These are phyloP conservation scores for Symphodus melops DNA, from an alignment of 2,113 vertebrate species.

Conservation along the genomic window DNA sequence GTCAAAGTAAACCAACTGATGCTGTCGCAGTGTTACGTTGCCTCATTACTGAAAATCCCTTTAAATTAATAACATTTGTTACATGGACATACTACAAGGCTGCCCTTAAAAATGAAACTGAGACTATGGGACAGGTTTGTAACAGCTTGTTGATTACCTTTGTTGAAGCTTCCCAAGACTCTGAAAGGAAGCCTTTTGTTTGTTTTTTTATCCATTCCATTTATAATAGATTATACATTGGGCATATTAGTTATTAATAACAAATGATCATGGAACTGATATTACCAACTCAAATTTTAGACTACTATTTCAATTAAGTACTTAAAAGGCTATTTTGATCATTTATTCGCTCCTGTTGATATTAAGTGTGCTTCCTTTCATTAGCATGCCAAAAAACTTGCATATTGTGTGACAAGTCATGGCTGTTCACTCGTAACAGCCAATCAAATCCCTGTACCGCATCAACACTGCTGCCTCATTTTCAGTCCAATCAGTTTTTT, in stretches of 20 bases:
- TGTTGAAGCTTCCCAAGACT: too few relatives aligned
- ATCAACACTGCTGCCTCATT: not conserved
- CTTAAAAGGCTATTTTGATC: not conserved
- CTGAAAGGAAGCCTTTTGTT: too few relatives aligned
- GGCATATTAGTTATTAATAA: too few relatives aligned
- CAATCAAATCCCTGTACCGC: slow-evolving; percentile 18
- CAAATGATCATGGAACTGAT: too few relatives aligned
- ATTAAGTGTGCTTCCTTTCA: not conserved
- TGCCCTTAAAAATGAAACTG: not conserved
- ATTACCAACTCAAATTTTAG: not conserved
- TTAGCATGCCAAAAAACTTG: not conserved
- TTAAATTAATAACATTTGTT: not conserved
- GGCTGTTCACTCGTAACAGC: slow-evolving; percentile 21
- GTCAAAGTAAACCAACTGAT: too few relatives aligned
- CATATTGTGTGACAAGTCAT: not conserved
- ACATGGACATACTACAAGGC: not conserved
- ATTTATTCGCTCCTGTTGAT: not conserved
- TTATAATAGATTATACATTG: too few relatives aligned
- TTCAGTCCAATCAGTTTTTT: not conserved
- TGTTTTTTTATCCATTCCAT: too few relatives aligned
- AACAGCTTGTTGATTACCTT: too few relatives aligned
- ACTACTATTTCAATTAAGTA: not conserved
- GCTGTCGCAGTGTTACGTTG: not conserved
- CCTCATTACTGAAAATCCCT: not conserved
- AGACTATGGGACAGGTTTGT: too few relatives aligned